Percentiles rank a stretch among this genome's conserved stretches.
Conservation (phyloP, 2,797 vertebrate species). For the Anguilla pacifica region DNA sequence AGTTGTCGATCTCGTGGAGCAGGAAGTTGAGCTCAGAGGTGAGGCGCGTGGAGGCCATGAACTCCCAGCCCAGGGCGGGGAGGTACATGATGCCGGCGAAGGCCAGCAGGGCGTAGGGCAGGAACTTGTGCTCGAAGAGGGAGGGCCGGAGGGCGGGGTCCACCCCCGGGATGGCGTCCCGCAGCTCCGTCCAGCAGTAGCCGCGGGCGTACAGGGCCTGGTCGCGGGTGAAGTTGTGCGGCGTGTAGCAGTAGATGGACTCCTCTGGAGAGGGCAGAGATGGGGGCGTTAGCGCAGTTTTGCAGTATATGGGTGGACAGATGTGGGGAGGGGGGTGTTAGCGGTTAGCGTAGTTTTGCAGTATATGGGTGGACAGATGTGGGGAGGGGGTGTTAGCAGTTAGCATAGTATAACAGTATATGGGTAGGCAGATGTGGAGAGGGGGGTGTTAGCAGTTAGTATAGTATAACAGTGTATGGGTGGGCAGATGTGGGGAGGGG, state of each 20-base stretch:
- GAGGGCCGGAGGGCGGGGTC: constrained; percentile 90
- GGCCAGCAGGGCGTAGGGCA: constrained; percentile 95
- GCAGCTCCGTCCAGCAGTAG: constrained; percentile 99
- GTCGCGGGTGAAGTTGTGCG: constrained; percentile 99
- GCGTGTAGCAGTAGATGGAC: constrained; percentile 99
- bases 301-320: not conserved
- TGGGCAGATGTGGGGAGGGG: no score
- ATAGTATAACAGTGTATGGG: not conserved
- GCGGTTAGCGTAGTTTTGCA: not conserved
- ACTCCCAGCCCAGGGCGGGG: constrained; percentile 95
- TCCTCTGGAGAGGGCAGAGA: constrained; percentile 81
- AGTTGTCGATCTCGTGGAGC: constrained; percentile 99
- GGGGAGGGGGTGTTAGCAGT: not conserved
- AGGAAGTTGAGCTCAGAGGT: constrained; percentile 99
- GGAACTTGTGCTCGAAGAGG: constrained; percentile 96
- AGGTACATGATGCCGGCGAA: constrained; percentile 99
- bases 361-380: not conserved
- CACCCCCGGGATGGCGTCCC: constrained; percentile 87
- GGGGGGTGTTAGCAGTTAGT: no score
- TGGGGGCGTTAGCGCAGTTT: not conserved
- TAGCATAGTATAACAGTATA: not conserved
- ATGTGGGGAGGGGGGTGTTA: not conserved
- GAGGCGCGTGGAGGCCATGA: constrained; percentile 94
- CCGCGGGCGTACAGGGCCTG: constrained; percentile 97
- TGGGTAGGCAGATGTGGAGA: not conserved